These are phyloP conservation scores for Microplitis demolitor DNA, from an alignment of 1,140 invertebrate genomes.

Conservation along the genomic window DNA sequence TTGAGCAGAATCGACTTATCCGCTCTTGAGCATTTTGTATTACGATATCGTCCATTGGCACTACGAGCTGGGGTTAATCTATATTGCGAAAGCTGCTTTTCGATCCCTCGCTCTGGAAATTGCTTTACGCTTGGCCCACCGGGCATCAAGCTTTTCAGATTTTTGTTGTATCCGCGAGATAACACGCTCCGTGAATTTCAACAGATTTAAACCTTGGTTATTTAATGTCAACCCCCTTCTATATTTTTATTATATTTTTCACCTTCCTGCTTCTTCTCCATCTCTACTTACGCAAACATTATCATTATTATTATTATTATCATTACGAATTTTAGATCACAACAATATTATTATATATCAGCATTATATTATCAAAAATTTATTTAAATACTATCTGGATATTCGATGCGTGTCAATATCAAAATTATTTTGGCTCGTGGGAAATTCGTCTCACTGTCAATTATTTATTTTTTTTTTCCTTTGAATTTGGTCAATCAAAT, in stretches of 20 bases:
- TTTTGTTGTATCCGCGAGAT: constrained; percentile 34
- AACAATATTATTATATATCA: not conserved
- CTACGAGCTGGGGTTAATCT: constrained; percentile 15
- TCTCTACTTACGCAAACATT: not conserved
- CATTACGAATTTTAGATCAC: not conserved
- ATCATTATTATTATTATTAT: not conserved
- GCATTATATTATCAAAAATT: not conserved
- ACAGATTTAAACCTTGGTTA: not conserved
- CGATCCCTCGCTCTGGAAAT: constrained; percentile 46
- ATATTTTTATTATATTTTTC: not conserved
- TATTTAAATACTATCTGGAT: not conserved
- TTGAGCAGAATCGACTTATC: constrained; percentile 14
- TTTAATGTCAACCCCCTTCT: not conserved
- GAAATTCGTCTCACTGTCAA: not conserved
- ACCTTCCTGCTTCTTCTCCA: not conserved
- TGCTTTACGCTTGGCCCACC: constrained; percentile 40
- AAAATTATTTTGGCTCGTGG: not conserved
- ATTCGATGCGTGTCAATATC: not conserved
- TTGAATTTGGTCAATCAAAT: not conserved
- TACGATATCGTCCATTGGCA: constrained; percentile 19
- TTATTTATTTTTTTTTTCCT: not conserved
- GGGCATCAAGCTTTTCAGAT: constrained; percentile 34
- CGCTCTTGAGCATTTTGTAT: constrained; percentile 16
- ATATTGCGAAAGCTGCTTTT: constrained; percentile 38
- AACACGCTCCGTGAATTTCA: constrained; percentile 19